Conservation (phyloP, 2,888 invertebrate species). For the Desoria tigrina region DNA sequence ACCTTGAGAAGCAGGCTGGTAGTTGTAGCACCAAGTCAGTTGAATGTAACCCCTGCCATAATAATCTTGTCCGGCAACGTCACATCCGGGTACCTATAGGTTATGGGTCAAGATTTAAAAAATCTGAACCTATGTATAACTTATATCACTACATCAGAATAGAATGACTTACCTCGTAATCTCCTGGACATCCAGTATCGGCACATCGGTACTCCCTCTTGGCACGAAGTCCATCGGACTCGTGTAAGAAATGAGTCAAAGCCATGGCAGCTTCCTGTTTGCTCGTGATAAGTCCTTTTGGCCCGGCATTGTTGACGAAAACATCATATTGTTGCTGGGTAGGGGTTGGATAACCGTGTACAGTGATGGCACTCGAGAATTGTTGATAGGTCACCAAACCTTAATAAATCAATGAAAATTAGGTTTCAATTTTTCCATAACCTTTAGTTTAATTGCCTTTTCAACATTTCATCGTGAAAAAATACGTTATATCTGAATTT, state of each 20-base stretch:
- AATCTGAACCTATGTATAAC: too few relatives aligned
- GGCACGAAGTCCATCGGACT: constrained; percentile 35
- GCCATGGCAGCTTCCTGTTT: constrained; percentile 43
- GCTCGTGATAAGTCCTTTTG: constrained; percentile 22
- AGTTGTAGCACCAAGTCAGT: constrained; percentile 50
- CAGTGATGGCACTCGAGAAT: constrained; percentile 28
- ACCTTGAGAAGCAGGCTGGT: constrained; percentile 27
- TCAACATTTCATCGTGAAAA: too few relatives aligned
- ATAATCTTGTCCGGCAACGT: constrained; percentile 18
- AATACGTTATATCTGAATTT: too few relatives aligned
- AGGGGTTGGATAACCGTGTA: constrained; percentile 31
- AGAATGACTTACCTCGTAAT: neutral
- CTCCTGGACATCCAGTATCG: constrained; percentile 4
- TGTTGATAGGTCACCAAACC: constrained; percentile 18
- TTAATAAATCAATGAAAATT: neutral
- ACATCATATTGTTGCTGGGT: constrained; percentile 20
- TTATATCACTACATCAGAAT: too few relatives aligned
- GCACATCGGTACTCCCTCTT: constrained; percentile 12
- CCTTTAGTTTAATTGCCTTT: neutral
- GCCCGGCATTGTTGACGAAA: constrained; percentile 19
- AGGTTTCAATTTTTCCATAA: neutral
- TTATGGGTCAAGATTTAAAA: too few relatives aligned
- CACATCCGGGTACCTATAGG: constrained; percentile 35
- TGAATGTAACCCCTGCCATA: constrained; percentile 48
- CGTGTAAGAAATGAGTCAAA: constrained; percentile 36